phyloP scores from a whole-genome alignment of 2,888 invertebrate genomes.

The Eurytoma adleriae region DNA sequence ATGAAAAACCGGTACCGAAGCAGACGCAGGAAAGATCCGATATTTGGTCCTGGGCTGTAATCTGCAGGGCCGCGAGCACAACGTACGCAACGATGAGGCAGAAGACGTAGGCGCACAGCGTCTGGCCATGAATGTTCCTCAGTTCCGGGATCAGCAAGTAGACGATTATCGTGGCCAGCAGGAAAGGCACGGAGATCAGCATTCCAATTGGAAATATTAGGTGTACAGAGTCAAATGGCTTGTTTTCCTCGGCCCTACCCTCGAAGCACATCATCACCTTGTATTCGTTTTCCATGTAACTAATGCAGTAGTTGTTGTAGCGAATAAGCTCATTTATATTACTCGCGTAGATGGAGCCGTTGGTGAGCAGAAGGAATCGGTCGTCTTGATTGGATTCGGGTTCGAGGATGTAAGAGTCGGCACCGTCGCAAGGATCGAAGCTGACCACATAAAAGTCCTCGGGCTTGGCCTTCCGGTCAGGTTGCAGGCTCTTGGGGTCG shows the following conservation, averaged over 20 bases:
- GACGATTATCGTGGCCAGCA: conserved; percentile 69
- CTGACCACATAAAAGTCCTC: conserved; percentile 55
- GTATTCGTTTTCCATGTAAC: conserved; percentile 33
- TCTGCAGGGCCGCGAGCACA: conserved; percentile 62
- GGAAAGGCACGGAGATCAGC: conserved; percentile 70
- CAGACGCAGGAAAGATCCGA: conserved; percentile 58
- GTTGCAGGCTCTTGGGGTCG: conserved; percentile 34
- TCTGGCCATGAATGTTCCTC: conserved; percentile 71
- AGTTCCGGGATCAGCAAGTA: conserved; percentile 70
- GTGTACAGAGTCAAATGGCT: background rate
- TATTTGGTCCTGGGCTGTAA: conserved; percentile 51
- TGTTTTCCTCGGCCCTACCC: background rate
- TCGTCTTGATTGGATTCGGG: conserved; percentile 55
- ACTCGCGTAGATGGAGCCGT: conserved; percentile 62
- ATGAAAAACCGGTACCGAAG: conserved; percentile 61
- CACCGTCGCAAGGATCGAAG: conserved; percentile 59
- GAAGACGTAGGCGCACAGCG: conserved; percentile 68
- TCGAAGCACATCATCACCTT: conserved; percentile 61
- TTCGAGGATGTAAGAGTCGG: conserved; percentile 53
- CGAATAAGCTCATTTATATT: background rate
- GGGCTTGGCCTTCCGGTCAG: background rate
- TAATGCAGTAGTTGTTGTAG: conserved; percentile 62
- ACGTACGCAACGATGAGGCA: conserved; percentile 67
- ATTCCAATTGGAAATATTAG: conserved; percentile 62
- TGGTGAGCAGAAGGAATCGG: conserved; percentile 59